phyloP scores from a whole-genome alignment of 2,888 invertebrate genomes.

The Stegophylla sp. region DNA sequence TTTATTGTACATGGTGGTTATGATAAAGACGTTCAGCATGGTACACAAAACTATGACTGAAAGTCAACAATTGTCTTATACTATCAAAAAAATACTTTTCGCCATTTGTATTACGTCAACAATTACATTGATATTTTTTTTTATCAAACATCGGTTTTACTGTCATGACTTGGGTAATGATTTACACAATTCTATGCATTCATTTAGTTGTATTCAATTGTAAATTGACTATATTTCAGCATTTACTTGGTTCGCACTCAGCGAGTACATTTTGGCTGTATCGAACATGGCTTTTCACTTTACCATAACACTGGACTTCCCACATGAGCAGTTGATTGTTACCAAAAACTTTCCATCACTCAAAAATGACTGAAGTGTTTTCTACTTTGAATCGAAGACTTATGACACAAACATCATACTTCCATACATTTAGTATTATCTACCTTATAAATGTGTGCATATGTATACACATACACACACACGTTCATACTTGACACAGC shows the following conservation, averaged over 20 bases:
- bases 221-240: slow-evolving; percentile 72
- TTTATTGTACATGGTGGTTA: slow-evolving; percentile 80
- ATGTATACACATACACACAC: neutral
- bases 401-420: slow-evolving; percentile 33
- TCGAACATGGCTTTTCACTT: slow-evolving; percentile 93
- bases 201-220: neutral
- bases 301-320: slow-evolving; percentile 85
- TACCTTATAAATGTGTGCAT: neutral
- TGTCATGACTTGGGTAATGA: slow-evolving; percentile 84
- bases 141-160: slow-evolving; percentile 84
- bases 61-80: slow-evolving; percentile 65
- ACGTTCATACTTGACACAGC: neutral
- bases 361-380: slow-evolving; percentile 44
- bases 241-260: slow-evolving; percentile 92
- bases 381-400: slow-evolving; percentile 38
- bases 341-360: slow-evolving; percentile 63
- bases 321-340: slow-evolving; percentile 79
- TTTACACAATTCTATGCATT: neutral
- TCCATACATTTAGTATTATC: slow-evolving; percentile 28
- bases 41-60: slow-evolving; percentile 64
- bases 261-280: slow-evolving; percentile 89
- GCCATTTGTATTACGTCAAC: slow-evolving; percentile 79
- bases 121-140: slow-evolving; percentile 83
- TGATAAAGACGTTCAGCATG: slow-evolving; percentile 69
- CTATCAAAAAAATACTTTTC: slow-evolving; percentile 77